Evolutionary conservation across 2,888 invertebrate species (phyloP).

Genomic region (Rhagonycha lutea): DNA sequence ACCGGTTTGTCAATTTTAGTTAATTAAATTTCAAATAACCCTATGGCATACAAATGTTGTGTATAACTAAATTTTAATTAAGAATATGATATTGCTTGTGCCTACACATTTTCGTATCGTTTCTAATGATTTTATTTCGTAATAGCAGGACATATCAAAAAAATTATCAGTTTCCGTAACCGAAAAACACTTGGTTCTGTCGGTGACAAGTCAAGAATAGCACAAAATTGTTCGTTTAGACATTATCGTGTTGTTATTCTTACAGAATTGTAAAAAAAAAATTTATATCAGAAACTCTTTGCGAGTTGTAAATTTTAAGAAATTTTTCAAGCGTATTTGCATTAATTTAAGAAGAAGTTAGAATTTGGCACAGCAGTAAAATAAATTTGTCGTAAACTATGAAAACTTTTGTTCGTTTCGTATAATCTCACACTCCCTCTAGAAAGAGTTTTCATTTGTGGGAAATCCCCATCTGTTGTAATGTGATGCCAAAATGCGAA

Average conservation of each 20-base stretch:
- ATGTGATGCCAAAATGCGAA: background rate
- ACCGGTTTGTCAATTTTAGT: background rate
- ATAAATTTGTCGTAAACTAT: constrained; percentile 1
- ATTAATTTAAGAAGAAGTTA: background rate
- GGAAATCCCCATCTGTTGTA: constrained; percentile 1
- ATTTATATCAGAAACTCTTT: background rate
- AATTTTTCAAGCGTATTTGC: background rate
- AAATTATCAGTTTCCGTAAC: background rate
- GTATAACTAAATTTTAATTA: background rate
- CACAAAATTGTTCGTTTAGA: background rate
- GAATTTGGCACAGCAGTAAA: background rate
- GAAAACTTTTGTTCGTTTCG: constrained; percentile 1
- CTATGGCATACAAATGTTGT: background rate
- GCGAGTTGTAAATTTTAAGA: background rate
- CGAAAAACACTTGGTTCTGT: background rate
- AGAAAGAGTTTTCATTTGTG: background rate
- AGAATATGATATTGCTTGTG: background rate
- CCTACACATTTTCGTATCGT: background rate
- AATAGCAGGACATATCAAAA: background rate
- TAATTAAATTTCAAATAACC: background rate
- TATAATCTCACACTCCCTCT: background rate
- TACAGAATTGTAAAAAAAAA: background rate
- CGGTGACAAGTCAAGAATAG: background rate
- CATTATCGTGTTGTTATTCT: background rate
- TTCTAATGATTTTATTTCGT: too few species aligned